Conservation (phyloP, 2,888 invertebrate species). For the Cheilosia urbana region DNA sequence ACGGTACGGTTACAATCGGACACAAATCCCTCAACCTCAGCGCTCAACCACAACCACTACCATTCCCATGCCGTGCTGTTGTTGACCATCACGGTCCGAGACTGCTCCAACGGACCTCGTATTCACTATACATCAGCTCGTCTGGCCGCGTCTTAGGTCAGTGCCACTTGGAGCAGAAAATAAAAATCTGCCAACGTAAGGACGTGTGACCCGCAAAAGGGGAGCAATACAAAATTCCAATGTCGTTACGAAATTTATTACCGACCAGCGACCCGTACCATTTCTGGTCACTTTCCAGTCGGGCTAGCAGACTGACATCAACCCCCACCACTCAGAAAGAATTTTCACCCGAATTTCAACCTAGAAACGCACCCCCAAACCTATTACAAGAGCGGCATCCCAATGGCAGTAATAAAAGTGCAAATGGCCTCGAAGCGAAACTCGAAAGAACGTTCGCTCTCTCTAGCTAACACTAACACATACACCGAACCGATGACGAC, state of each 20-base stretch:
- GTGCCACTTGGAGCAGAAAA: slow-evolving; percentile 69
- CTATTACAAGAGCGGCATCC: slow-evolving; percentile 27
- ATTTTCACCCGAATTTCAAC: slow-evolving; percentile 52
- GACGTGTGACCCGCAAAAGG: slow-evolving; percentile 71
- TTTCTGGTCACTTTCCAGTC: slow-evolving; percentile 57
- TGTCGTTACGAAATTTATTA: slow-evolving; percentile 74
- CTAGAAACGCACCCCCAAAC: slow-evolving; percentile 72
- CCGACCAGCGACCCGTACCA: slow-evolving; percentile 45
- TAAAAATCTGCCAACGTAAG: slow-evolving; percentile 65
- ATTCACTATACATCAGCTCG: slow-evolving; percentile 4
- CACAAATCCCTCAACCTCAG: slow-evolving; percentile 55
- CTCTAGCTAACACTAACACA: slow-evolving; percentile 26
- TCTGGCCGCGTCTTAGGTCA: slow-evolving; percentile 73
- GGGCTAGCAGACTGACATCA: slow-evolving; percentile 14
- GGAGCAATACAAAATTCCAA: slow-evolving; percentile 68
- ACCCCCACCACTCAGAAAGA: background rate
- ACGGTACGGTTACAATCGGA: slow-evolving; percentile 11
- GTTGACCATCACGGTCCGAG: slow-evolving; percentile 3
- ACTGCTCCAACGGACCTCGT: slow-evolving; percentile 35
- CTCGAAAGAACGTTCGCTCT: slow-evolving; percentile 37
- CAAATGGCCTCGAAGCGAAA: slow-evolving; percentile 71
- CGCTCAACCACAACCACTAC: slow-evolving; percentile 21
- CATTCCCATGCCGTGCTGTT: background rate
- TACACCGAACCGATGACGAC: slow-evolving; percentile 13
- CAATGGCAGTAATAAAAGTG: slow-evolving; percentile 67